These are phyloP conservation scores for Trematocara nigrifrons DNA, from an alignment of 2,113 vertebrate genomes.

Conservation along the genomic window DNA sequence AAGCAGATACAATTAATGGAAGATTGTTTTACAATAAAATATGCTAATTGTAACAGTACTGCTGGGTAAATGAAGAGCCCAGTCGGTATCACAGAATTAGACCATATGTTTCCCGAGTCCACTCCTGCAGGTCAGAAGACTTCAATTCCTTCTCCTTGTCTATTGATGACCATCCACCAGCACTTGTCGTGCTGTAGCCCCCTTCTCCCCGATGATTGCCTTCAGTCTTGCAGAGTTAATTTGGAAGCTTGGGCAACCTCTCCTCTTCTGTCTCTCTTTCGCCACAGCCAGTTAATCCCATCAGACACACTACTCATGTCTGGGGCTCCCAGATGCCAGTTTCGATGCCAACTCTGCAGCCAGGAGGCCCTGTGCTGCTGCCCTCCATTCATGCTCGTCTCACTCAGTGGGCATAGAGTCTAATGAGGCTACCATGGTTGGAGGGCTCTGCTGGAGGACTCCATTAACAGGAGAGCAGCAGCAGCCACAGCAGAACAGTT, in stretches of 20 bases:
- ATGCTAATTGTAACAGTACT: background rate
- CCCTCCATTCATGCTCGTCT: slow-evolving; percentile 49
- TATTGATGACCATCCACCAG: slow-evolving; percentile 16
- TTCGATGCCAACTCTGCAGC: slow-evolving; percentile 52
- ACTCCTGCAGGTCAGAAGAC: slow-evolving; percentile 3
- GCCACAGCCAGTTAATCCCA: slow-evolving; percentile 64
- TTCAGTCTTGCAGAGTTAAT: slow-evolving; percentile 52
- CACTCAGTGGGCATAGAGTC: slow-evolving; percentile 44
- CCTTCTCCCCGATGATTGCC: slow-evolving; percentile 27
- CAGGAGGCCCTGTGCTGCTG: slow-evolving; percentile 40
- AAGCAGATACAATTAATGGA: background rate
- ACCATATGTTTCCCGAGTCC: background rate
- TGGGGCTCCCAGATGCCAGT: slow-evolving; percentile 53
- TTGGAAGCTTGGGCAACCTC: slow-evolving; percentile 47
- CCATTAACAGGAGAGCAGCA: slow-evolving; percentile 54
- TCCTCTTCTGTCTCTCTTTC: slow-evolving; percentile 39
- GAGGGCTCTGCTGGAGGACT: slow-evolving; percentile 45
- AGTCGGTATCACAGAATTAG: background rate
- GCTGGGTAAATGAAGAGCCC: background rate
- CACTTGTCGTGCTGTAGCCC: background rate
- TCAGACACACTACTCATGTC: slow-evolving; percentile 64
- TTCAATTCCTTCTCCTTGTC: background rate
- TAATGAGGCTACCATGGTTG: slow-evolving; percentile 56
- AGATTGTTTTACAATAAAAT: background rate
- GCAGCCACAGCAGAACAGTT: slow-evolving; percentile 10